Evolutionary conservation across 2,888 invertebrate species (phyloP), one percentile per base, ranked within the genome.

Genomic region (Eilema depressum): DNA sequence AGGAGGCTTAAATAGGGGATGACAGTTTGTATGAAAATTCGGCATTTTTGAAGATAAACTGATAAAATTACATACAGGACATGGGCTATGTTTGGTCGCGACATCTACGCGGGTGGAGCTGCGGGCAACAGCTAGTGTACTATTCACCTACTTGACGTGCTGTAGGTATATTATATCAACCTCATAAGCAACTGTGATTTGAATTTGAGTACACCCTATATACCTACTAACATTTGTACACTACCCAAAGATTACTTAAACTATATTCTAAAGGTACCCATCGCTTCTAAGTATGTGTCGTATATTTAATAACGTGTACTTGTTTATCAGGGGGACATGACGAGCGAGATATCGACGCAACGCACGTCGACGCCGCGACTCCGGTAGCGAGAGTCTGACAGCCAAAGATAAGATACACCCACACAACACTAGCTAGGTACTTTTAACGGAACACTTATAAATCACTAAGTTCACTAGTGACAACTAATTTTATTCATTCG

Each of bases 261-360:
- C 53, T 53, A 47, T 47, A 20, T 20, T 47, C 7, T 20, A 17
- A 41, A 41, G 41, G 41, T 37, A 37, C 37, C 4, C 41, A 17
- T 41, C 17, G 41, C 41, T 33, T n/a, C 12, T 57, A 26, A 41
- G 63, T 63, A 86, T 88, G 85, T 88, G 88, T 79, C 81, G 79
- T 81, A 85, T 88, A 88, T 88, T 89, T 90, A 89, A 88, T 88
- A 85, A 84, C 85, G 74, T 85, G 86, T 85, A 81, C 25, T 78
- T 77, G 83, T 83, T 88, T 91, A 91, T 91, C 91, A 85, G 17
- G 70, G 69, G 75, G 81, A 91, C 89, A 89, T 90, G 91, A 88
- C 83, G 83, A 82, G 75, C 79, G 81, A 81, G 87, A 86, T 87
- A 86, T 85, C 83, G 85, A 85, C 83, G 82, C 83, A 72, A 78